phyloP scores from a whole-genome alignment of 2,797 vertebrate genomes.

The Sylvilagus floridanus region DNA sequence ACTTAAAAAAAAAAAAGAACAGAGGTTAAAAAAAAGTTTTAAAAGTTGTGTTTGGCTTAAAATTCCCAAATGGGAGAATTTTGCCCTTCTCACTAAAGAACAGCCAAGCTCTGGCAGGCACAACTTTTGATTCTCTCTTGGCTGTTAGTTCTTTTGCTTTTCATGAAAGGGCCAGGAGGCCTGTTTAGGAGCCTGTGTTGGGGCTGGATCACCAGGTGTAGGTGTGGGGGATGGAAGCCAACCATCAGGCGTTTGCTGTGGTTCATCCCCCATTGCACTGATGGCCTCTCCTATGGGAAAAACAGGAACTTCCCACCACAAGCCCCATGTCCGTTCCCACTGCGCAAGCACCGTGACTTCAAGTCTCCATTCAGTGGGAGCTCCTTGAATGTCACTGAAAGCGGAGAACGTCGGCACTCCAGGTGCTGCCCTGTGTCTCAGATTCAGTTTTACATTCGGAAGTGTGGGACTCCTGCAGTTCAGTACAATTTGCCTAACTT shows the following conservation, averaged over 20 bases:
- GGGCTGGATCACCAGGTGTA: slow-evolving; percentile 13
- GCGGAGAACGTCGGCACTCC: slow-evolving; percentile 74
- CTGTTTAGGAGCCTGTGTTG: slow-evolving; percentile 77
- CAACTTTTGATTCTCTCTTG: slow-evolving; percentile 53
- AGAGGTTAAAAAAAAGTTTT: slow-evolving; percentile 69
- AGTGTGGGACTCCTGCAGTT: slow-evolving; percentile 62
- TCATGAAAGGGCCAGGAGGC: slow-evolving; percentile 69
- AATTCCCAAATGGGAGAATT: slow-evolving; percentile 39
- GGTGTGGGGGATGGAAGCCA: slow-evolving; percentile 61
- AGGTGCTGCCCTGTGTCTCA: slow-evolving; percentile 65
- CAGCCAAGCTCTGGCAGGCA: not conserved
- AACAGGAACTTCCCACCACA: slow-evolving; percentile 52
- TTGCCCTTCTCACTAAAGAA: not conserved
- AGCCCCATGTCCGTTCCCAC: not conserved
- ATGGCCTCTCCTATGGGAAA: slow-evolving; percentile 26
- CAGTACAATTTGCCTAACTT: slow-evolving; percentile 78
- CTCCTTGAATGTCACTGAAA: slow-evolving; percentile 80
- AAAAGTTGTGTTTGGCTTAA: slow-evolving; percentile 69
- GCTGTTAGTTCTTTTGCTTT: slow-evolving; percentile 45
- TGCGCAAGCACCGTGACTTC: slow-evolving; percentile 65
- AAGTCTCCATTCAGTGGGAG: slow-evolving; percentile 80
- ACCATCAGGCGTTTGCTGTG: slow-evolving; percentile 50
- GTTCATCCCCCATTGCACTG: not conserved
- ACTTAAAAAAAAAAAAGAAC: not conserved
- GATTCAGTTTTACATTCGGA: slow-evolving; percentile 75